phyloP scores from a whole-genome alignment of 2,888 invertebrate genomes.

The Apodemia mormo region DNA sequence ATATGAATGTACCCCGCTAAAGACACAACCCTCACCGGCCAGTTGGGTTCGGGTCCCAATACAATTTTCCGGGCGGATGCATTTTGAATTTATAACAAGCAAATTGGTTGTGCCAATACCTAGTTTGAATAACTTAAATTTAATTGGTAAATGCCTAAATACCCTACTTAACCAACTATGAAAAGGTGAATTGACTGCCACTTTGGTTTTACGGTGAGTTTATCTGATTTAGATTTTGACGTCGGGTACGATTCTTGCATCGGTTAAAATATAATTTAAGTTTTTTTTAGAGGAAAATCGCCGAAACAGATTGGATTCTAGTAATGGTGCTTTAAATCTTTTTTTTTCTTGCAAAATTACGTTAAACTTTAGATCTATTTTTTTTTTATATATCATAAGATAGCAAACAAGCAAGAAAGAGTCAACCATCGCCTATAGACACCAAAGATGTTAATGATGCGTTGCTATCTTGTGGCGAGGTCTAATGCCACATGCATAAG shows the following conservation, averaged over 20 bases:
- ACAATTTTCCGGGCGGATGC: conserved; percentile 78
- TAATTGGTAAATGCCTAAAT: conserved; percentile 55
- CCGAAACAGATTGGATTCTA: too few relatives aligned
- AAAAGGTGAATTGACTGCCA: neutral
- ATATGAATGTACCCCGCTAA: conserved; percentile 33
- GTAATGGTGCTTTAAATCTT: too few relatives aligned
- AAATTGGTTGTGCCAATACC: conserved; percentile 76
- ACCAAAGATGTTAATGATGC: too few relatives aligned
- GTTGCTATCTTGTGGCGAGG: too few relatives aligned
- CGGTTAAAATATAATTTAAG: too few relatives aligned
- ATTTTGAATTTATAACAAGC: conserved; percentile 81
- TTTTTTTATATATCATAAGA: too few relatives aligned
- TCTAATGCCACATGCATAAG: too few relatives aligned
- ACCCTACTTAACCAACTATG: conserved; percentile 14
- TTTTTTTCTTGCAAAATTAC: too few relatives aligned
- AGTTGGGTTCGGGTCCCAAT: conserved; percentile 65
- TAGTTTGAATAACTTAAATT: conserved; percentile 75
- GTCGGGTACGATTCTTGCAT: neutral
- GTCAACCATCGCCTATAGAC: too few relatives aligned
- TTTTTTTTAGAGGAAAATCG: too few relatives aligned
- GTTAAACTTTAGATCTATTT: too few relatives aligned
- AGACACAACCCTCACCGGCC: conserved; percentile 45
- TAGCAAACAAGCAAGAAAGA: too few relatives aligned
- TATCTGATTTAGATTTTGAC: neutral
- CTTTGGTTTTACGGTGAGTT: neutral